phyloP scores from a whole-genome alignment of 2,888 invertebrate genomes.

The Acanthacorydalis orientalis region DNA sequence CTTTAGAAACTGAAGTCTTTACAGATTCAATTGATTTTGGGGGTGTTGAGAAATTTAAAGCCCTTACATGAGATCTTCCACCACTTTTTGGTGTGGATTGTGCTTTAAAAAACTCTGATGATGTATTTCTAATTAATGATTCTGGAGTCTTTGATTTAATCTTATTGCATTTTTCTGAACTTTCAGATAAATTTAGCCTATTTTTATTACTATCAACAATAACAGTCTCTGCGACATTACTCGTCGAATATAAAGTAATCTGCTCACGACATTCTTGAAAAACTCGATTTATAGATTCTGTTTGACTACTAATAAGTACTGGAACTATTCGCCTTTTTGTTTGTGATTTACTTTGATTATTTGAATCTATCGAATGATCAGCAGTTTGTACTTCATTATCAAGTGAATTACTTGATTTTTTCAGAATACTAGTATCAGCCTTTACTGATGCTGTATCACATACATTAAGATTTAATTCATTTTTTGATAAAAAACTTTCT shows the following conservation, averaged over 20 bases:
- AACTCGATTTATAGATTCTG: not conserved
- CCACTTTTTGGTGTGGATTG: constrained; percentile 12
- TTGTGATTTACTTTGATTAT: not conserved
- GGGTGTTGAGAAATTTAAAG: constrained; percentile 18
- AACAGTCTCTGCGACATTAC: not conserved
- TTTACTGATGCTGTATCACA: no score
- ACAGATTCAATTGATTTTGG: constrained; percentile 8
- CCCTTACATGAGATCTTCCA: constrained; percentile 15
- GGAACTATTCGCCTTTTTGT: not conserved
- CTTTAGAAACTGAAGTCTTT: constrained; percentile 9
- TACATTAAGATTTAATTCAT: no score
- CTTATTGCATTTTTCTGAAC: not conserved
- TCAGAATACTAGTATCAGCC: no score
- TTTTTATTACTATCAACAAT: not conserved
- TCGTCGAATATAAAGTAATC: not conserved
- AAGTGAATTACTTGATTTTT: no score
- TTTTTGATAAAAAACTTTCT: no score
- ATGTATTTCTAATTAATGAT: not conserved
- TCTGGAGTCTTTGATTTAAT: not conserved
- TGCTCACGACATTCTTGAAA: not conserved
- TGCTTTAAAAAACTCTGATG: not conserved
- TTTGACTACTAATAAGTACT: not conserved
- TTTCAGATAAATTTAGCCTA: not conserved
- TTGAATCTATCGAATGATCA: not conserved
- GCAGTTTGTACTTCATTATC: not conserved